Base-by-base conservation (phyloP, 2,113 vertebrate species). In the Prinia subflava region DNA sequence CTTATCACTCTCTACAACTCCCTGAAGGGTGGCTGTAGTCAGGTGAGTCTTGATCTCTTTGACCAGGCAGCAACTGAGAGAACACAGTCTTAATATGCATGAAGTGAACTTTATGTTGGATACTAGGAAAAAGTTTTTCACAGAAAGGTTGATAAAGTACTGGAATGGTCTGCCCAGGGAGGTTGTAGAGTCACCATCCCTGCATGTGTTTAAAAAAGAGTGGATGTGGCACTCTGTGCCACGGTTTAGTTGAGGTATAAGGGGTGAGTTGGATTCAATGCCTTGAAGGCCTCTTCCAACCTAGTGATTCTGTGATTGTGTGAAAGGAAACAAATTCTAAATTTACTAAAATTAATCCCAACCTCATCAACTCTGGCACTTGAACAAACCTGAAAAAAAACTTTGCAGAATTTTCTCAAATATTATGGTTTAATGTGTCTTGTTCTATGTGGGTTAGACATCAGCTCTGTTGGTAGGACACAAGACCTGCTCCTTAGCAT, bases 381-480 rank as follows among this genome's bases (percentile, higher is more conserved):
- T 3, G 2, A 37, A 69, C 4, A 69, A 83, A 56, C 14, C 4
- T 83, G 28, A 64, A 55, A 87, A 78, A 82, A 65, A 70, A 6
- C 4, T 52, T 53, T 37, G 5, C 16, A 62, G 16, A 41, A 20
- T 75, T 85, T 79, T 27, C 25, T 37, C 10, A 39, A 53, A 52
- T 4, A 4, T 62, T 30, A 24, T 21, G 3, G 3, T 76, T 69
- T 82, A 31, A 30, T 15, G 1, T 70, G 18, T 53, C 27, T 63
- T 71, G 3, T 13, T 57, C 4, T 62, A 0, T 49, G 16, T 62
- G 14, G 6, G 3, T 60, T 82, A 67, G 21, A 35, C 0, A 1
- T 49, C 44, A 31, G 7, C 5, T 39, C 14, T 65, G 13, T 41
- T 52, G 31, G 7, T 49, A 15, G 18, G 31, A 49, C 15, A 37